phyloP scores from a whole-genome alignment of 2,797 vertebrate genomes.

The Xiphophorus birchmanni region DNA sequence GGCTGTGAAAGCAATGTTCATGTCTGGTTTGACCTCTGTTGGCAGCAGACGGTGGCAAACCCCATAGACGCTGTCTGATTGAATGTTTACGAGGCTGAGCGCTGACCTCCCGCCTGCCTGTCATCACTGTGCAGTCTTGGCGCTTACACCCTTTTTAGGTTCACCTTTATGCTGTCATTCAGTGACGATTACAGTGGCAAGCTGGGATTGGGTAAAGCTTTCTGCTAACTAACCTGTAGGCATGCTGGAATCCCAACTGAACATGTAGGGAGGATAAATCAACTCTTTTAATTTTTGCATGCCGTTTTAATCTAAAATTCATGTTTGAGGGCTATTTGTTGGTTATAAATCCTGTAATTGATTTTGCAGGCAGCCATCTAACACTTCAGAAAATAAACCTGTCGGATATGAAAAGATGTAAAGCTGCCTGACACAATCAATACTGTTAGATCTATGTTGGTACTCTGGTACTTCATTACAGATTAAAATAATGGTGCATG shows the following conservation, averaged over 20 bases:
- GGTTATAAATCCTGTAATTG: slow-evolving; percentile 55
- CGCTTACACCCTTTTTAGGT: slow-evolving; percentile 45
- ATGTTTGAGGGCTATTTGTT: background rate
- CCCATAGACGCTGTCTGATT: slow-evolving; percentile 34
- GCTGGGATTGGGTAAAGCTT: background rate
- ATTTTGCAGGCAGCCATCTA: slow-evolving; percentile 37
- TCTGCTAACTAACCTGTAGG: background rate
- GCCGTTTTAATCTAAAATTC: background rate
- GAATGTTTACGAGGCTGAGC: slow-evolving; percentile 37
- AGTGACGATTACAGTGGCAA: background rate
- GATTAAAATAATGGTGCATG: slow-evolving; percentile 11
- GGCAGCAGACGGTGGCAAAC: slow-evolving; percentile 13
- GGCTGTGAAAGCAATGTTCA: slow-evolving; percentile 41
- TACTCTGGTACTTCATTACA: slow-evolving; percentile 21
- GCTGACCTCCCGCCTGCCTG: slow-evolving; percentile 42
- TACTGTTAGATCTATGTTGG: slow-evolving; percentile 26
- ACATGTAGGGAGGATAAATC: background rate
- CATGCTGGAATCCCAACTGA: background rate
- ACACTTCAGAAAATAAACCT: slow-evolving; percentile 44
- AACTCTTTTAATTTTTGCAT: background rate
- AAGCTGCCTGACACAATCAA: slow-evolving; percentile 20
- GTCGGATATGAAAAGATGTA: slow-evolving; percentile 43
- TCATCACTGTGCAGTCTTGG: slow-evolving; percentile 26
- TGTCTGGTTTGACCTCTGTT: slow-evolving; percentile 54
- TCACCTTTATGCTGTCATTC: background rate